These are phyloP conservation scores for Percopsis omiscomaycus DNA, from an alignment of 2,797 vertebrate species.

Conservation along the genomic window DNA sequence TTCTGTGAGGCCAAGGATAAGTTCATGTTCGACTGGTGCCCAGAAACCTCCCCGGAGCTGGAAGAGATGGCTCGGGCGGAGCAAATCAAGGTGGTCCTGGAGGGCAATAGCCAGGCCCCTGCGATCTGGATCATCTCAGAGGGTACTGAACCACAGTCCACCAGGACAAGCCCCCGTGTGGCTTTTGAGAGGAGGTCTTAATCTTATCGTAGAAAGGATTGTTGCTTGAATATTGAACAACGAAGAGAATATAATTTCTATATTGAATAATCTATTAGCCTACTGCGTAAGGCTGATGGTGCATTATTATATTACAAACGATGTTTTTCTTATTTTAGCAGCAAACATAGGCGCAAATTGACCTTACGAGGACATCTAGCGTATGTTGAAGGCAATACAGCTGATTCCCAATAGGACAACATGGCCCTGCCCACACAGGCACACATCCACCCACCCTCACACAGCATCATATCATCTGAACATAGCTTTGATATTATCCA, in stretches of 20 bases:
- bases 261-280: not conserved
- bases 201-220: not conserved
- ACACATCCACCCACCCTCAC: not conserved
- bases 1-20: slow-evolving; percentile 76
- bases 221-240: not conserved
- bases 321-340: not conserved
- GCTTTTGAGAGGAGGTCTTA: slow-evolving; percentile 68
- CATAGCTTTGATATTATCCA: not conserved
- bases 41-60: slow-evolving; percentile 78
- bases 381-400: slow-evolving; percentile 40
- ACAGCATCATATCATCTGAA: not conserved
- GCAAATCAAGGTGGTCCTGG: slow-evolving; percentile 69
- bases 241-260: not conserved
- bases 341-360: not conserved
- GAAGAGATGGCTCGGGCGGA: slow-evolving; percentile 76
- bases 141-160: slow-evolving; percentile 39
- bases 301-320: not conserved
- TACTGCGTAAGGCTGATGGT: slow-evolving; percentile 4
- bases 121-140: slow-evolving; percentile 76
- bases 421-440: not conserved
- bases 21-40: slow-evolving; percentile 72
- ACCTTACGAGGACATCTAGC: slow-evolving; percentile 60
- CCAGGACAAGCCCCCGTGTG: slow-evolving; percentile 59
- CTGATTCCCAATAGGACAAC: not conserved
- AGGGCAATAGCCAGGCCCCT: slow-evolving; percentile 59